Evolutionary conservation across 53 echinoderm and acorn worm genomes (phyloP).

Genomic region (Holothuria leucospilota): DNA sequence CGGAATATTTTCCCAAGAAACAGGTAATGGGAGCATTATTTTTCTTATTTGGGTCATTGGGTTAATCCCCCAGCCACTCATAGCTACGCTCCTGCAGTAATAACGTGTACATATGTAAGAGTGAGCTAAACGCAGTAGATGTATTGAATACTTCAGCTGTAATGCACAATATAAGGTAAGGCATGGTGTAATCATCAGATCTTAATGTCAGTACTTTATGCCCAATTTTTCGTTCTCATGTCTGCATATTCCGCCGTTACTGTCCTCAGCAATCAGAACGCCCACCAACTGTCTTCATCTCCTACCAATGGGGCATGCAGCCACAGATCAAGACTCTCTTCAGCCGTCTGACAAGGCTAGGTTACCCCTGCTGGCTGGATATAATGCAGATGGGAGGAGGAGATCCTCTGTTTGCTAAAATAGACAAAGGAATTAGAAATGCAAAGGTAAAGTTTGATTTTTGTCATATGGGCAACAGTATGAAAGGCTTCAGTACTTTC

Average conservation of each 20-base stretch:
- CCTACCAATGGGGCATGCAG: slow-evolving; percentile 96
- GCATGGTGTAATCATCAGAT: no score
- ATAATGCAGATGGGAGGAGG: slow-evolving; percentile 95
- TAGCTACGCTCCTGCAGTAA: no score
- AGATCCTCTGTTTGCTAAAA: slow-evolving; percentile 92
- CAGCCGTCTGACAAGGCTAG: slow-evolving; percentile 78
- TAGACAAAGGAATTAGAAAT: slow-evolving; percentile 90
- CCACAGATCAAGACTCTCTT: slow-evolving; percentile 89
- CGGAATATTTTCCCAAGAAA: no score
- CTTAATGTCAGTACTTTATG: no score
- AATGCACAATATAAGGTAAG: no score
- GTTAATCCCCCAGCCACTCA: no score
- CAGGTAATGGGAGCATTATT: no score
- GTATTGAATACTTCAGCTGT: no score
- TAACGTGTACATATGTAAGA: no score
- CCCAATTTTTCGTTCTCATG: no score
- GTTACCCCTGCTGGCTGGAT: slow-evolving; percentile 90
- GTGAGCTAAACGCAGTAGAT: no score
- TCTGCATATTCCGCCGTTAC: not conserved
- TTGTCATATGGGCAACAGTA: not conserved
- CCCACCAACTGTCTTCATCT: slow-evolving; percentile 83
- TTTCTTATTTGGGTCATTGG: no score
- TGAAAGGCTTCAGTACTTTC: not conserved
- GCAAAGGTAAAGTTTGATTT: slow-evolving; percentile 73
- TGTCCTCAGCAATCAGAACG: slow-evolving; percentile 4